Evolutionary conservation across 2,113 vertebrate species (phyloP).

Genomic region (Mugil cephalus): DNA sequence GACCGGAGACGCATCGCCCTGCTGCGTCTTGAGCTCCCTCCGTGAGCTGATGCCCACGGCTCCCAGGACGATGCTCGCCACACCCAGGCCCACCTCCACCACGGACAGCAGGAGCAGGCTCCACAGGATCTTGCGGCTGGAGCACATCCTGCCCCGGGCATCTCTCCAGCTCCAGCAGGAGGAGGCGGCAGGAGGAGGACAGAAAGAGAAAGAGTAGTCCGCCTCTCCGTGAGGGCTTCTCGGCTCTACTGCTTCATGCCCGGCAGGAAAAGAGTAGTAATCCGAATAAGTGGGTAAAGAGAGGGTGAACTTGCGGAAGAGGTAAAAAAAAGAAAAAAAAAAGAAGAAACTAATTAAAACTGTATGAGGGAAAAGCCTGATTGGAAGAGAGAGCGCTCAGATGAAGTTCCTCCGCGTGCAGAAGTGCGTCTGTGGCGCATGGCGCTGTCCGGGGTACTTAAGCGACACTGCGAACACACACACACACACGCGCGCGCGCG

Average conservation of each 20-base stretch:
- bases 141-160: slow-evolving; percentile 96
- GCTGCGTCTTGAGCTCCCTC: slow-evolving; percentile 90
- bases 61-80: slow-evolving; percentile 97
- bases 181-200: slow-evolving; percentile 62
- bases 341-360: not conserved
- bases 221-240: slow-evolving; percentile 30
- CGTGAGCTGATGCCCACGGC: slow-evolving; percentile 93
- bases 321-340: not conserved
- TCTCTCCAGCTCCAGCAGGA: slow-evolving; percentile 87
- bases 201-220: slow-evolving; percentile 53
- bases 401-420: slow-evolving; percentile 34
- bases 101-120: slow-evolving; percentile 96
- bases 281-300: slow-evolving; percentile 15
- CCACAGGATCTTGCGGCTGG: slow-evolving; percentile 98
- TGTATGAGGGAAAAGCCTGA: not conserved
- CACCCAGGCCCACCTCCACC: slow-evolving; percentile 98
- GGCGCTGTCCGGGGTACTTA: slow-evolving; percentile 75
- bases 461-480: slow-evolving; percentile 15
- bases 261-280: not conserved
- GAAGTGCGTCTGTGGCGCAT: slow-evolving; percentile 29
- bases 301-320: not conserved
- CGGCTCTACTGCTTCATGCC: slow-evolving; percentile 29
- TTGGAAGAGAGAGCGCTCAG: not conserved
- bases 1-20: slow-evolving; percentile 98
- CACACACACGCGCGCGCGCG: slow-evolving; percentile 1